Base-by-base conservation (phyloP, 2,888 invertebrate species). In the Scrobipalpa costella region DNA sequence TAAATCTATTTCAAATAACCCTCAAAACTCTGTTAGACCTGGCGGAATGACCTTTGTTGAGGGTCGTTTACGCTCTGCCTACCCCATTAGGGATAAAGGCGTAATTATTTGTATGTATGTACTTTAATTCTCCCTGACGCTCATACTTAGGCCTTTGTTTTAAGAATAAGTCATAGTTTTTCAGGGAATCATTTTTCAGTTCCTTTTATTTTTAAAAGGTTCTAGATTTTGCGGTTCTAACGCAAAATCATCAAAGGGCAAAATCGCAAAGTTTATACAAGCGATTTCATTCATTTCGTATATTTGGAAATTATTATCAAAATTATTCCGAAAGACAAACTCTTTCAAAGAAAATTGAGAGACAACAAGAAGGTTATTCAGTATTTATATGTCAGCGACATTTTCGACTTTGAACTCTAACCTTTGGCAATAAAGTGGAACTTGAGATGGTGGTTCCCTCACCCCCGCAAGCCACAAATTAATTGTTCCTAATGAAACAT, bases 401-500 rank as follows among this genome's bases (percentile, higher is more conserved):
- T 13, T 40, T 40, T 40, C 13, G 6, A 44, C n/a, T 33, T 55
- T 55, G 33, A 27, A 55, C 27, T 15, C n/a, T 55, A 55, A 55
- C 27, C 33, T 2, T 55, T 55, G 0, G 27, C 2, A 55, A 33
- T 13, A 33, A 27, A 55, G 55, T 27, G n/a, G 13, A 13, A 21
- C 17, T 55, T 15, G 33, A 62, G 21, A 61, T 59, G 61, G 64
- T 70, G 70, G 70, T 72, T 68, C 69, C 68, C 65, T 64, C 50
- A 62, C 66, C 66, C 71, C 65, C 68, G 66, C 72, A 72, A 71
- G 70, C 77, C 74, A 74, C 79, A 81, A 84, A 83, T 82, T 84
- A 84, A 86, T 85, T 80, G 80, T 75, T 71, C 80, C 79, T 85
- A 84, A 86, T 84, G 83, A 83, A 81, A 81, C 80, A 81, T 40